phyloP scores from a whole-genome alignment of 1,140 invertebrate species.

The Physella acuta region DNA sequence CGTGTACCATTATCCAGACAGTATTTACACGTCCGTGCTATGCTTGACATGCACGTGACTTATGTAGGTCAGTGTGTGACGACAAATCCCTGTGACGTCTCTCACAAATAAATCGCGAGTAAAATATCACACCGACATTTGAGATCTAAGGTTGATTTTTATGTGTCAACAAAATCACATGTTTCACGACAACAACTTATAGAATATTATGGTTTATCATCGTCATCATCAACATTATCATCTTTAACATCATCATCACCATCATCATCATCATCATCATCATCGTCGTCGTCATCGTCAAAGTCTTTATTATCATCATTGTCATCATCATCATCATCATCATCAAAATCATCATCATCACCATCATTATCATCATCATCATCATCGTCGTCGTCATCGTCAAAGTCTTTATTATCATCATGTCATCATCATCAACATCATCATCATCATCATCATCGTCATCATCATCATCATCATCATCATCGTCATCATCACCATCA shows the following conservation, averaged over 20 bases:
- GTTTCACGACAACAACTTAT: no score
- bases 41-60: no score
- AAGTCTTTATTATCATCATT: conserved; percentile 5
- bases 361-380: not conserved
- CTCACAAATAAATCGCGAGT: no score
- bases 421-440: conserved; percentile 1
- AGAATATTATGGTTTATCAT: no score
- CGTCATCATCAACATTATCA: not conserved
- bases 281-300: conserved; percentile 3
- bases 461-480: conserved; percentile 4
- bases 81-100: no score
- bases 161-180: no score
- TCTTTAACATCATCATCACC: no score
- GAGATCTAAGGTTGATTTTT: no score
- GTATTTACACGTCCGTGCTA: no score
- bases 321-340: conserved; percentile 4
- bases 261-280: conserved; percentile 4
- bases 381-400: conserved; percentile 4
- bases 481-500: conserved; percentile 4
- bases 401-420: not conserved
- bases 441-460: conserved; percentile 4
- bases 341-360: not conserved
- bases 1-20: no score
- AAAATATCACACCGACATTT: no score
- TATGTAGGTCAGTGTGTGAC: no score